phyloP scores from a whole-genome alignment of 2,113 vertebrate species.

The Pseudopipra pipra region DNA sequence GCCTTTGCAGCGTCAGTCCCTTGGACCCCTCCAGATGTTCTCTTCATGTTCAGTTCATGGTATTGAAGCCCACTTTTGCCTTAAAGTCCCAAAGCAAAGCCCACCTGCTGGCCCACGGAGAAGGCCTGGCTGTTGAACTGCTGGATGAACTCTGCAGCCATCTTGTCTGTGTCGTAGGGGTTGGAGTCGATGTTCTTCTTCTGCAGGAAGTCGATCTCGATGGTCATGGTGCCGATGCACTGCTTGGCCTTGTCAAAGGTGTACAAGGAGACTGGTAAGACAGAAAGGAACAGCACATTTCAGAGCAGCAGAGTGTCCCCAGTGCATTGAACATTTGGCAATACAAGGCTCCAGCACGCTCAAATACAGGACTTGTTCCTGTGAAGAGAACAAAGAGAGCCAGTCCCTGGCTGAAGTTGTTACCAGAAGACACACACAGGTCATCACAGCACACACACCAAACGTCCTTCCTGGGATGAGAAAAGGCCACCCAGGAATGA shows the following conservation, averaged over 20 bases:
- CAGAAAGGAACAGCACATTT: not conserved
- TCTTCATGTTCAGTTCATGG: not conserved
- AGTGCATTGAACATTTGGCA: not conserved
- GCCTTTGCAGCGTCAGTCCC: not conserved
- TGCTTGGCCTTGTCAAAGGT: slow-evolving; percentile 91
- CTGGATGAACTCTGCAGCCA: slow-evolving; percentile 91
- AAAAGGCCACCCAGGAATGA: not conserved
- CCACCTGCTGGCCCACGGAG: slow-evolving; percentile 89
- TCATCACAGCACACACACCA: not conserved
- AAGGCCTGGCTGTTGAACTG: slow-evolving; percentile 93
- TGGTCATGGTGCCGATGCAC: slow-evolving; percentile 88
- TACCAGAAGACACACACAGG: not conserved
- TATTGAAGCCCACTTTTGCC: not conserved
- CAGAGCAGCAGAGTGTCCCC: not conserved
- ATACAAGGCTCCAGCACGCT: not conserved
- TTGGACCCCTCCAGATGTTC: not conserved
- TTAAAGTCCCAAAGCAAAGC: not conserved
- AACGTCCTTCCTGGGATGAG: not conserved
- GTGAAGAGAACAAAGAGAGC: not conserved
- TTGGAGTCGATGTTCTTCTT: slow-evolving; percentile 93
- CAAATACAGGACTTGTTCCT: not conserved
- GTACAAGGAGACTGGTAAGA: slow-evolving; percentile 80
- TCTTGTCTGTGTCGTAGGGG: slow-evolving; percentile 91
- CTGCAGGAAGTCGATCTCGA: slow-evolving; percentile 95
- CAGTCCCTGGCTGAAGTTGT: not conserved